phyloP scores from a whole-genome alignment of 2,113 vertebrate species.

The Elephantulus edwardii region DNA sequence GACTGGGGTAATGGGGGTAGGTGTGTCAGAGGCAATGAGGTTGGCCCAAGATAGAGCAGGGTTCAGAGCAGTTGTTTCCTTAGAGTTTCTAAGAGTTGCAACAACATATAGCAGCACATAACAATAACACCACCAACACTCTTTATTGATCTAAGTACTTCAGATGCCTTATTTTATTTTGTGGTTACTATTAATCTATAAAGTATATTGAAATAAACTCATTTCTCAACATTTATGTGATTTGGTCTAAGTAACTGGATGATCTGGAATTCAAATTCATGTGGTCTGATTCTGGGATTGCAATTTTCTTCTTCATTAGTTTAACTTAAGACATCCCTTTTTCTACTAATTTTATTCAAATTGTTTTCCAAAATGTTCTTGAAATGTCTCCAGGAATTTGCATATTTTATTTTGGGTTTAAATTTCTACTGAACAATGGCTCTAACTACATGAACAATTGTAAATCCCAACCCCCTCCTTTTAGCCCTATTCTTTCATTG shows the following conservation, averaged over 20 bases:
- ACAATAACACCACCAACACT: too few species aligned
- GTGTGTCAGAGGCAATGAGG: too few species aligned
- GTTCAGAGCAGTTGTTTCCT: too few species aligned
- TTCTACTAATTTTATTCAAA: background rate
- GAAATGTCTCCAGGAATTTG: background rate
- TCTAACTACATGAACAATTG: background rate
- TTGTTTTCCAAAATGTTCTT: background rate
- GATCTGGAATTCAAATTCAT: background rate
- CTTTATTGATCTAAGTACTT: background rate
- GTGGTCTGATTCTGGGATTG: background rate
- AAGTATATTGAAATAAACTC: background rate
- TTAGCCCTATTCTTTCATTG: background rate
- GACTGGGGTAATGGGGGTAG: too few species aligned
- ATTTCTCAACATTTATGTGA: slow-evolving; percentile 12
- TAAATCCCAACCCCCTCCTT: background rate
- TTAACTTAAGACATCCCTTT: slow-evolving; percentile 21
- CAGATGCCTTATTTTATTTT: background rate
- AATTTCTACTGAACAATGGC: background rate
- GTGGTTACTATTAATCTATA: background rate
- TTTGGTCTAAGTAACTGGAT: background rate
- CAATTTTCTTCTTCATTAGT: slow-evolving; percentile 29
- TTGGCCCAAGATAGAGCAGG: too few species aligned
- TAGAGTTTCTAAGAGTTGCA: too few species aligned
- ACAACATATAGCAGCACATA: too few species aligned
- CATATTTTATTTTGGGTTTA: slow-evolving; percentile 19